Base-by-base conservation (phyloP, 2,797 vertebrate species). In the Lagocephalus sceleratus region DNA sequence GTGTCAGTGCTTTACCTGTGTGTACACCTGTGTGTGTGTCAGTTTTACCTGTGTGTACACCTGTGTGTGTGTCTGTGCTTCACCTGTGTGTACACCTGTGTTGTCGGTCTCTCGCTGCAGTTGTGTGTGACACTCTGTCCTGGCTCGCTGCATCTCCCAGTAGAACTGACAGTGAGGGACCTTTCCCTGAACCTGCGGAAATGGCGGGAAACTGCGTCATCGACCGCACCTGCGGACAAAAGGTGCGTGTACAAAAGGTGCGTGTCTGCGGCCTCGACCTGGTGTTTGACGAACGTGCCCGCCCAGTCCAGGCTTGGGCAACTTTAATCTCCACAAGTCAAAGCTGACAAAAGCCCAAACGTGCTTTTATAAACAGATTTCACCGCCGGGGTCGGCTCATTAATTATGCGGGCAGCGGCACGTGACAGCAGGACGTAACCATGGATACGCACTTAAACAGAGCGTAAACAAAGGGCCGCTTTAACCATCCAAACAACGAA, bases 71-170 rank as follows among this genome's bases (percentile, higher is more conserved):
- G 56, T n/a, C n/a, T n/a, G n/a, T n/a, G n/a, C n/a, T 53, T 15
- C 3, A 39, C 41, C 46, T 35, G 69, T 50, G 52, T 39, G 54
- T 47, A 63, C 22, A 41, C 21, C 29, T 17, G 49, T 42, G 25
- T 60, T 39, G 25, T 29, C 29, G 43, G 26, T 46, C 5, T 63
- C 47, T 0, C 2, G 39, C 73, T 75, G 39, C 26, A 89, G 78
- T 2, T 54, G 60, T 2, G 57, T 66, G 12, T 41, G 19, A 72
- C 87, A 89, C 41, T 83, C 74, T 21, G 8, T 62, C 51, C 52
- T 53, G 12, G 78, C 75, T 45, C 54, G 51, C 69, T 85, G 55
- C 59, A 88, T 71, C 68, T 89, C 87, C 85, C 85, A 88, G 5
- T 68, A 5, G 23, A 89, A 76, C 57, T 82, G 78, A 57, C 87